Evolutionary conservation across 2,113 vertebrate genomes (phyloP), one percentile per base, ranked within the genome.

Genomic region (Caloenas nicobarica): DNA sequence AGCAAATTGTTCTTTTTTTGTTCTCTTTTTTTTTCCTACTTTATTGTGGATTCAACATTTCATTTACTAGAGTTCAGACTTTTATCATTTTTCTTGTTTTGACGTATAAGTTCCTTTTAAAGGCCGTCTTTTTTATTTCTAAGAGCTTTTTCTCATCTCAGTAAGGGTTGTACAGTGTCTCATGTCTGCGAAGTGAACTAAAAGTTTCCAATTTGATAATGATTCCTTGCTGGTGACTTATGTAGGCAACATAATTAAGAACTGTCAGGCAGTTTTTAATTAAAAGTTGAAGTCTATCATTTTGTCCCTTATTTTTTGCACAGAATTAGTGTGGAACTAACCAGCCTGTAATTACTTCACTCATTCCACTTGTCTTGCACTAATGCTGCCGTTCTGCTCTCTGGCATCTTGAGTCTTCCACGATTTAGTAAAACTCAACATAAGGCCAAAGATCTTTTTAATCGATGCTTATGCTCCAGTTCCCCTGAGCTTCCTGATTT

Each of bases 31-130:
- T 83, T 71, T 60, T 48, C 26, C 65, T 69, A 11, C 58, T 88
- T 95, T 70, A 69, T 83, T 58, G 33, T 92, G 69, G 33, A 78
- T 71, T 86, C 77, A 89, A 34, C 33, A 11, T 95, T 93, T 89
- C 60, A 58, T 81, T 93, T 92, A 64, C 77, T 51, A 31, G 57
- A 78, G 29, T 36, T 92, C 16, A 23, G 81, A 48, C 96, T 97
- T 96, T 97, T 92, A 95, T 96, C 94, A 92, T 91, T 95, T 92
- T 81, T 83, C 83, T 93, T 95, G 94, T 95, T 95, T 94, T 96
- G 96, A 97, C 81, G 22, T 29, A 14, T 28, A 87, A 68, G 66
- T 81, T 93, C 73, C 92, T 86, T 95, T 93, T 79, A 91, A 81
- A 91, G 86, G 11, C 61, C 6, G 1, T 69, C 76, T 14, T 70